These are phyloP conservation scores for Callipepla squamata DNA, from an alignment of 2,113 vertebrate species.

Conservation along the genomic window DNA sequence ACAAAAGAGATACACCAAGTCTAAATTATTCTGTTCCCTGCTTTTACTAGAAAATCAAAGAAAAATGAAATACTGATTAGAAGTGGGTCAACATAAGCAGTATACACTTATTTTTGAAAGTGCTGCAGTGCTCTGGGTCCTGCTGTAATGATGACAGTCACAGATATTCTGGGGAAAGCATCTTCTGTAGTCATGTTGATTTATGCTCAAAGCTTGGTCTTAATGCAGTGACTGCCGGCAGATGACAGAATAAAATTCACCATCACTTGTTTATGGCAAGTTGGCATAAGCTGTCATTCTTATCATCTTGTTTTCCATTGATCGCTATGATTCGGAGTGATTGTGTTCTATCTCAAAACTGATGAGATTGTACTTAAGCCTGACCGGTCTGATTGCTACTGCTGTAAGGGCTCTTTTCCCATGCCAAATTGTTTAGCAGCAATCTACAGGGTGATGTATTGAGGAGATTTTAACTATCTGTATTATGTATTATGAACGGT, in stretches of 20 bases:
- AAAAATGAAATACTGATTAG: background rate
- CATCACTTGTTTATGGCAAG: background rate
- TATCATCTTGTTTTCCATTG: background rate
- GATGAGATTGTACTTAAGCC: background rate
- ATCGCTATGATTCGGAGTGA: background rate
- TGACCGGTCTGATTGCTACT: background rate
- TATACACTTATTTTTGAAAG: fast-evolving
- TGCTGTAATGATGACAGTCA: background rate
- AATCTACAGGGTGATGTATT: background rate
- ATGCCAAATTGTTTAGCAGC: background rate
- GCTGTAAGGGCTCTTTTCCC: background rate
- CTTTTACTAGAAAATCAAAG: background rate
- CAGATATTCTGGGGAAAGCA: background rate
- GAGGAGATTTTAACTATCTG: background rate
- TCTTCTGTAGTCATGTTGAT: background rate
- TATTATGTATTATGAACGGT: background rate
- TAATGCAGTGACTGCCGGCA: background rate
- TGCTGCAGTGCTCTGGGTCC: fast-evolving
- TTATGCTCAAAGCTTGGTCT: background rate
- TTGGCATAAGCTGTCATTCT: background rate
- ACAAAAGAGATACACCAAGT: background rate
- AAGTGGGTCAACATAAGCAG: background rate
- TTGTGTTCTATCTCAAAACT: background rate
- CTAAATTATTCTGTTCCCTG: background rate
- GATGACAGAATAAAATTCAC: background rate